Evolutionary conservation across 2,888 invertebrate genomes (phyloP), one percentile per base, ranked within the genome.

Genomic region (Protodeltote pygarga): DNA sequence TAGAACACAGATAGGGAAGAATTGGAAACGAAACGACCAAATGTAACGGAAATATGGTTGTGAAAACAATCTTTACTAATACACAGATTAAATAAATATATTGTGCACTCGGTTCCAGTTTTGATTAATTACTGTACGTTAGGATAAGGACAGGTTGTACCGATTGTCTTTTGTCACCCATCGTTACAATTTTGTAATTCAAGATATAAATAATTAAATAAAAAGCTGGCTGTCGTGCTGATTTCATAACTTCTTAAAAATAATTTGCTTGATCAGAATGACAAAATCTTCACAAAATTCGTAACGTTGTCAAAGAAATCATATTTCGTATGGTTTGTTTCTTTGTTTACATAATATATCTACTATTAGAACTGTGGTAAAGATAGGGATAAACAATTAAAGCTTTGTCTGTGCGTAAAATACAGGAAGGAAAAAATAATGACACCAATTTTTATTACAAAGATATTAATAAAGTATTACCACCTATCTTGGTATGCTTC

Each of bases 1-100:
- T 39, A 53, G 61, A 61, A 57, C 46, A 61, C 62, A 53, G 45
- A 53, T 32, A 60, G 39, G 34, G 61, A 45, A 16, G 34, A 57
- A 53, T 45, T 32, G 24, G 20, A 11, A 53, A 28, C 27, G 28
- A 53, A 61, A 57, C 55, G 61, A 57, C 54, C 55, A 57, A 57
- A 53, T 57, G 55, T 61, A 57, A 64, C 34, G 44, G 20, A 57
- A 45, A 63, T 58, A 46, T 63, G 27, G 24, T 20, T 34, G 33
- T 23, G 5, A 27, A 32, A 25, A 32, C 13, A 13, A 3, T 19
- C 14, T 45, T 19, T 21, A 25, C 17, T 21, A n/a, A 20, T 27
- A 17, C 45, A 35, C 13, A n/a, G n/a, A n/a, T n/a, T 23, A 13
- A n/a, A 35, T 32, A 39, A 24, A n/a, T n/a, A n/a, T n/a, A n/a